Evolutionary conservation across 2,888 invertebrate species (phyloP).

Genomic region (Iphiclides podalirius): DNA sequence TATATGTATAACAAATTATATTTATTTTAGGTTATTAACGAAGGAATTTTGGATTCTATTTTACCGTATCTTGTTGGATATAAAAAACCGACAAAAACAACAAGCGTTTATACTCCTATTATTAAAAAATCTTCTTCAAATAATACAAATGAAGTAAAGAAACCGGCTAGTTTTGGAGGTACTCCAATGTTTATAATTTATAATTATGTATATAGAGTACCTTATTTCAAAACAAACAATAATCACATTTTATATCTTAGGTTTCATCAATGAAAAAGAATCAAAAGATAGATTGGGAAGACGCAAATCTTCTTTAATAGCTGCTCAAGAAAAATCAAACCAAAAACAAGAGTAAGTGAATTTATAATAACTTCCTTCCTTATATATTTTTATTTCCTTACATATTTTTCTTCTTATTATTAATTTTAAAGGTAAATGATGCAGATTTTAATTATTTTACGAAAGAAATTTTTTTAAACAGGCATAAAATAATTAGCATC

Average conservation of each 20-base stretch:
- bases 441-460: too few relatives aligned
- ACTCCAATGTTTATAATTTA: slow-evolving; percentile 24
- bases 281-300: slow-evolving; percentile 70
- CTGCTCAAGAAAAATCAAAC: slow-evolving; percentile 57
- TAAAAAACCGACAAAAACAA: slow-evolving; percentile 75
- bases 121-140: slow-evolving; percentile 71
- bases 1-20: slow-evolving; percentile 35
- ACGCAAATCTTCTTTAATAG: slow-evolving; percentile 66
- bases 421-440: too few relatives aligned
- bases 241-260: slow-evolving; percentile 37
- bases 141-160: slow-evolving; percentile 63
- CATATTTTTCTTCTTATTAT: too few relatives aligned
- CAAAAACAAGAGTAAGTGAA: slow-evolving; percentile 78
- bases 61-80: slow-evolving; percentile 85
- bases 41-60: slow-evolving; percentile 91
- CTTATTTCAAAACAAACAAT: slow-evolving; percentile 1
- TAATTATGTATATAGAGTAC: too few relatives aligned
- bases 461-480: too few relatives aligned
- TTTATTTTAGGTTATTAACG: slow-evolving; percentile 84
- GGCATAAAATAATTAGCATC: too few relatives aligned
- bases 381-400: too few relatives aligned
- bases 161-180: slow-evolving; percentile 76
- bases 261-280: slow-evolving; percentile 67
- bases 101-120: slow-evolving; percentile 73
- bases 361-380: too few relatives aligned